Evolutionary conservation across 2,113 vertebrate species (phyloP).

Genomic region (Gallinago paraguaiae): DNA sequence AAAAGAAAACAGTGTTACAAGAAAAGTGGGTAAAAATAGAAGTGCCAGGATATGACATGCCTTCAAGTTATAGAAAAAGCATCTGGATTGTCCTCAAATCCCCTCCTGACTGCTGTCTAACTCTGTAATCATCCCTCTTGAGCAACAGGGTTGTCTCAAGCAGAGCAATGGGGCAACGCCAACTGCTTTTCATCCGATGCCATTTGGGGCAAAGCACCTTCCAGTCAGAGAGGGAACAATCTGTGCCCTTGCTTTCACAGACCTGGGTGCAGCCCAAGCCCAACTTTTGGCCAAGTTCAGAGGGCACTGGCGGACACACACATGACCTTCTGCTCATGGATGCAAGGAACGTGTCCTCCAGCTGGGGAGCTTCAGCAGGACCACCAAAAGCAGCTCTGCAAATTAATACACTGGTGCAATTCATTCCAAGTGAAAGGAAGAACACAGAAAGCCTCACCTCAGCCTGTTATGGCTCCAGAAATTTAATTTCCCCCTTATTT

Average conservation of each 20-base stretch:
- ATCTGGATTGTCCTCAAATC: slow-evolving; percentile 59
- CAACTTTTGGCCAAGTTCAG: accelerated
- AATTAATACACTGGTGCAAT: accelerated
- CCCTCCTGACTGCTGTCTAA: slow-evolving; percentile 39
- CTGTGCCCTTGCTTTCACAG: background rate
- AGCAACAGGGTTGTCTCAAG: slow-evolving; percentile 1
- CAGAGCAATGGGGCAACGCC: background rate
- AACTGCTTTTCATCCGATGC: background rate
- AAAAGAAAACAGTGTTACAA: background rate
- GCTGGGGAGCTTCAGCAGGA: background rate
- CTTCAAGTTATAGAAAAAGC: slow-evolving; percentile 39
- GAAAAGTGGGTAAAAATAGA: slow-evolving; percentile 53
- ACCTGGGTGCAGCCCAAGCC: background rate
- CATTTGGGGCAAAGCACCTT: background rate
- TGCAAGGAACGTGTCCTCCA: accelerated
- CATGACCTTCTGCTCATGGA: accelerated
- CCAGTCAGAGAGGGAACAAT: background rate
- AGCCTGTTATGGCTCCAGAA: background rate
- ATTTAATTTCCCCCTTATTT: background rate
- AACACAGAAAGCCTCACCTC: background rate
- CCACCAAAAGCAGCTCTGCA: background rate
- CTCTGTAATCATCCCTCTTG: background rate
- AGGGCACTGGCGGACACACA: accelerated
- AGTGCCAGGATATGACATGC: slow-evolving; percentile 17
- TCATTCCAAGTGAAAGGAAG: background rate